Base-by-base conservation (phyloP, 92 coral and sea anemone species). In the Porites divaricata region DNA sequence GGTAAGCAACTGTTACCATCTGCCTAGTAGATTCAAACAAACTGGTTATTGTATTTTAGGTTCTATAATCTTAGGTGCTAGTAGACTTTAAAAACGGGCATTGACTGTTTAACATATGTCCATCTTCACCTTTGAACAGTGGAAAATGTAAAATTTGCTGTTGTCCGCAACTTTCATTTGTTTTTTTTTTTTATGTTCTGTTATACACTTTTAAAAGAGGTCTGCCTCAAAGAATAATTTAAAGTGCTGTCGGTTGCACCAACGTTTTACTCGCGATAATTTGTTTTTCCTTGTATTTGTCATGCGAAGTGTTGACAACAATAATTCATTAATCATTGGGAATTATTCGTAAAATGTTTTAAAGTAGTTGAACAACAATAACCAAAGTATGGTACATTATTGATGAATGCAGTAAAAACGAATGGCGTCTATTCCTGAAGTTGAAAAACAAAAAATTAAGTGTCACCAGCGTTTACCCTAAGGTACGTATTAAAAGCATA, bases 221-320 rank as follows among this genome's bases (percentile, higher is more conserved):
- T 35, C 45, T 35, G 45, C 45, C 45, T 35, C 6, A 35, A 35
- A 35, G 45, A 35, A 35, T 35, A 35, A 35, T 35, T 35, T 35
- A 4, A 35, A 35, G 45, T 2, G 45, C 45, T 35, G 45, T 35
- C 45, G 0, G 45, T 35, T 35, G 45, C 45, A 35, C 45, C 45
- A 35, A 35, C 45, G 45, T 35, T 35, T 35, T 35, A 6, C 45
- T 35, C 45, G 45, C 45, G n/a, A 28, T 61, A 50, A n/a, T n/a
- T 63, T 51, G 23, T 77, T 63, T 77, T 77, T 41, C 35, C 20
- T 17, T 45, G 58, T 41, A 22, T 77, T 77, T 8, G 64, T 63
- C 15, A n/a, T 21, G 81, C 7, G 72, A 63, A 69, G 49, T 63
- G 81, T 63, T 63, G 72, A 11, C 81, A 63, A 22, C 9, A 48